Percentiles rank a stretch among this genome's conserved stretches.
Evolutionary conservation across 2,888 invertebrate species (phyloP).

Genomic region (Peribatodes rhomboidaria): DNA sequence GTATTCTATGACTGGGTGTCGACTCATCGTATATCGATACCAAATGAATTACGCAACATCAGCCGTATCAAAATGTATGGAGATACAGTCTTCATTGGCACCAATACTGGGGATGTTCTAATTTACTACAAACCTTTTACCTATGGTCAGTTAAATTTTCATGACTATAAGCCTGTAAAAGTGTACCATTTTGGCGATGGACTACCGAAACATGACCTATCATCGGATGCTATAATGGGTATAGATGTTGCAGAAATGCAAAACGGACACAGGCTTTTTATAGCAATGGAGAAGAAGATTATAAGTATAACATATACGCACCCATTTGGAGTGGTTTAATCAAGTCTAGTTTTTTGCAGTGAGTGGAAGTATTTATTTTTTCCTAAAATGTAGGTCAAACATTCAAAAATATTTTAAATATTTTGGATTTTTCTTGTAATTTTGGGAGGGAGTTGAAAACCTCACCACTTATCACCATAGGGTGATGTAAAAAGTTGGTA

Average conservation of each 20-base stretch:
- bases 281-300: conserved; percentile 76
- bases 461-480: too few relatives aligned
- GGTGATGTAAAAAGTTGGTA: too few relatives aligned
- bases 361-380: too few relatives aligned
- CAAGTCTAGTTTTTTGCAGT: too few relatives aligned
- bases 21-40: conserved; percentile 57
- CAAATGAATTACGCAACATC: conserved; percentile 66
- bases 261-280: conserved; percentile 68
- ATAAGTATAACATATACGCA: conserved; percentile 68
- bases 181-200: conserved; percentile 69
- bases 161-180: conserved; percentile 63
- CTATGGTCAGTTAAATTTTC: conserved; percentile 65
- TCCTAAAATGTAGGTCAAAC: too few relatives aligned
- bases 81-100: conserved; percentile 69
- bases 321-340: too few relatives aligned
- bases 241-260: conserved; percentile 69
- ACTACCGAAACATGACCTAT: conserved; percentile 66
- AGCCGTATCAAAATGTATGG: conserved; percentile 66
- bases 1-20: conserved; percentile 70
- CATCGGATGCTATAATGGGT: conserved; percentile 66
- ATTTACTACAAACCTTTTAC: conserved; percentile 70
- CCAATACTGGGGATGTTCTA: conserved; percentile 66
- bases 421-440: too few relatives aligned
- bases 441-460: too few relatives aligned
- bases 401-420: too few relatives aligned